Evolutionary conservation across 1,140 invertebrate genomes (phyloP), one percentile per base, ranked within the genome.

Genomic region (Zaprionus inermis): DNA sequence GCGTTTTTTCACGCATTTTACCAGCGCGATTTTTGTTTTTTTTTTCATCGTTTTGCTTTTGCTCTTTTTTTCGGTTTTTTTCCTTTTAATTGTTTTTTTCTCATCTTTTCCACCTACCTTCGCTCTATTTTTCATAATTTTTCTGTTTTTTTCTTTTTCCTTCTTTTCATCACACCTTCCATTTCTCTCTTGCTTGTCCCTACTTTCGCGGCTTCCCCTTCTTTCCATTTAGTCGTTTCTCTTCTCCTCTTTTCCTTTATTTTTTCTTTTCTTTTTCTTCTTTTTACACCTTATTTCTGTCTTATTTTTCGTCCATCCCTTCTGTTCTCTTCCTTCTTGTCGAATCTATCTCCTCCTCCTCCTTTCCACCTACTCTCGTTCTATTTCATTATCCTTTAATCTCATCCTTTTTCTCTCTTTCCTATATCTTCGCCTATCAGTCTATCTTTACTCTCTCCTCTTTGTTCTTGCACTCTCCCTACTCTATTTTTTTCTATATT

Each of bases 251-350:
- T 34, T 24, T 56, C 16, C 57, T 52, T 57, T 59, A 49, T 65
- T 74, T 44, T 14, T 34, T 44, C 54, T 63, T 49, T 38, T 34
- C 60, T 51, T 51, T 18, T 20, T 59, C 34, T 38, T 69, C 77
- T 52, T 18, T 36, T 46, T n/a, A 12, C 3, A 64, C 68, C n/a
- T n/a, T n/a, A n/a, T n/a, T 79, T 76, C 67, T 76, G 34, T 9
- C 7, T 9, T 61, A 59, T 38, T 63, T 38, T 61, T 54, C 30
- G 16, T 44, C 20, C 34, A 36, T 5, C 11, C 14, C 4, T 20
- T 20, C 18, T 46, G 7, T 3, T 18, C 44, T 46, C 44, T 46
- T 18, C 41, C 16, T 4, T n/a, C n/a, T n/a, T n/a, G 12, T n/a
- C n/a, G n/a, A n/a, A 16, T 3, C 41, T 44, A n/a, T 44, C 14